phyloP scores from a whole-genome alignment of 2,888 invertebrate genomes.

The Corythucha ciliata region DNA sequence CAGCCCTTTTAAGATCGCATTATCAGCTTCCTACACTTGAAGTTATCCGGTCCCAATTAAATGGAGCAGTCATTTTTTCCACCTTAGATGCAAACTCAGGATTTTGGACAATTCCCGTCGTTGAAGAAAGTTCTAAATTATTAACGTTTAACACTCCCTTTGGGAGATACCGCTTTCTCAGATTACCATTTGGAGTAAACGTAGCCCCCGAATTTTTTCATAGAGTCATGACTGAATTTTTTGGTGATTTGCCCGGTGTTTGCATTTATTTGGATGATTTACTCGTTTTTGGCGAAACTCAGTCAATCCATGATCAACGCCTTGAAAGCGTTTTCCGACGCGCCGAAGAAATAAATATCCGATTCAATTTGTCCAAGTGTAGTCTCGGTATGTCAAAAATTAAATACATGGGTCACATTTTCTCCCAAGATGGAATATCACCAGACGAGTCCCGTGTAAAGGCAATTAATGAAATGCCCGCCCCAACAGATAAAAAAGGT shows the following conservation, averaged over 20 bases:
- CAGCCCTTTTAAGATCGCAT: conserved; percentile 1
- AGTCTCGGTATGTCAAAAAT: neutral
- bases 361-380: conserved; percentile 9
- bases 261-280: conserved; percentile 13
- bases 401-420: neutral
- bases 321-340: conserved; percentile 1
- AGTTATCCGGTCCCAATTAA: conserved; percentile 9
- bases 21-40: conserved; percentile 9
- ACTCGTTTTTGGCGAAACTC: neutral
- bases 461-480: conserved; percentile 28
- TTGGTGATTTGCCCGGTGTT: conserved; percentile 8
- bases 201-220: conserved; percentile 9
- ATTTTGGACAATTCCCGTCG: conserved; percentile 7
- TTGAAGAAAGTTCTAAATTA: neutral
- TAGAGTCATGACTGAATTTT: neutral
- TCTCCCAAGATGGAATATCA: neutral
- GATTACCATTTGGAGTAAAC: conserved; percentile 11
- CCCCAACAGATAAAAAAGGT: conserved; percentile 27
- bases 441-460: conserved; percentile 3
- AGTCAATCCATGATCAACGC: neutral
- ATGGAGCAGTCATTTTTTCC: conserved; percentile 1
- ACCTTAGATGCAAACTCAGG: conserved; percentile 12
- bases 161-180: conserved; percentile 3
- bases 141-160: conserved; percentile 13
- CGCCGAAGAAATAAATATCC: neutral